These are phyloP conservation scores for Sminthurides aquaticus DNA, from an alignment of 2,888 invertebrate species.

Conservation along the genomic window DNA sequence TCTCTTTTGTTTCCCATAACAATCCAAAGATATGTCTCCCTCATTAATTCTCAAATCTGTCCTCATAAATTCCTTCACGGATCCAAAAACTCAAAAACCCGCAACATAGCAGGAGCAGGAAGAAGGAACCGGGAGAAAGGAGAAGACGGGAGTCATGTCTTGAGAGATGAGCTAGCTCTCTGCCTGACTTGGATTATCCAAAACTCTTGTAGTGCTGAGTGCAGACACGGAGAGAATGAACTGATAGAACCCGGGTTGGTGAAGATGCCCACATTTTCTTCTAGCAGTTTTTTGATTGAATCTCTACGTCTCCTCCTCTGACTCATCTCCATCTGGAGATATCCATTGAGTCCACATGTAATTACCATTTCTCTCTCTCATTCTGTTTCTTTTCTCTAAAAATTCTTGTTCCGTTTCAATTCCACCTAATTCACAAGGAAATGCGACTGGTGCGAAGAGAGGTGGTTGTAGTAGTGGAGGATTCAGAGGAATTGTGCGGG, in stretches of 20 bases:
- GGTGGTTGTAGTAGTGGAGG: no score
- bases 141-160: no score
- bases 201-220: no score
- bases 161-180: no score
- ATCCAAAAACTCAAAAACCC: conserved; percentile 8
- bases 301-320: neutral
- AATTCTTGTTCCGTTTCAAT: neutral
- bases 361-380: neutral
- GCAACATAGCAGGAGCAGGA: neutral
- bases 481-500: no score
- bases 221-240: no score
- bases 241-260: no score
- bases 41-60: conserved; percentile 24
- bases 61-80: conserved; percentile 21
- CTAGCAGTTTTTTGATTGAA: conserved; percentile 1
- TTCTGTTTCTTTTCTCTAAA: neutral
- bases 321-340: neutral
- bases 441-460: neutral
- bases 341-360: neutral
- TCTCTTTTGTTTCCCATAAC: conserved; percentile 25
- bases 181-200: no score
- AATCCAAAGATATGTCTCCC: conserved; percentile 19
- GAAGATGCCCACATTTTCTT: no score
- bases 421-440: neutral
- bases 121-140: no score